phyloP scores from a whole-genome alignment of 2,113 vertebrate species.

The Ia io region DNA sequence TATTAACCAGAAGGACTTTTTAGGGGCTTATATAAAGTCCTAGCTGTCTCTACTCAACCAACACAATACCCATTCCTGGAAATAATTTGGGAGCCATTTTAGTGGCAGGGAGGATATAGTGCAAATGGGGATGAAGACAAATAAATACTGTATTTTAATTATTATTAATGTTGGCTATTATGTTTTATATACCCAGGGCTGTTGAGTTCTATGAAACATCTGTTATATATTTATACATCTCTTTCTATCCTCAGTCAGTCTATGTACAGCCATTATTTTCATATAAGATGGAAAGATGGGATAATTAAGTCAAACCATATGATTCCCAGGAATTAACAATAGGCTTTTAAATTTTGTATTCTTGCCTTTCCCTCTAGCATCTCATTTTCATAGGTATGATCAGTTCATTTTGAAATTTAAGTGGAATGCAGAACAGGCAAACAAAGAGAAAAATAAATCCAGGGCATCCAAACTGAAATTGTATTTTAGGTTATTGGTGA shows the following conservation, averaged over 20 bases:
- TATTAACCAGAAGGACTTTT: neutral
- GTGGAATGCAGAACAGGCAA: neutral
- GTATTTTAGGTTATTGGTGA: neutral
- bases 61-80: neutral
- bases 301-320: neutral
- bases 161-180: neutral
- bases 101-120: neutral
- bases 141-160: neutral
- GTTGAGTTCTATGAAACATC: neutral
- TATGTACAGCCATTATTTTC: neutral
- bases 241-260: neutral
- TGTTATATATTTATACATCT: slow-evolving; percentile 15
- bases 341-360: slow-evolving; percentile 3
- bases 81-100: slow-evolving; percentile 11
- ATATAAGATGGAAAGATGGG: neutral
- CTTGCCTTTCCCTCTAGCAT: neutral
- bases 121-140: neutral
- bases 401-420: slow-evolving; percentile 13
- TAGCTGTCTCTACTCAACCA: neutral
- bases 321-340: neutral
- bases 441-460: slow-evolving; percentile 34
- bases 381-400: neutral
- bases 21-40: neutral
- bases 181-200: neutral
- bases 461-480: neutral